These are phyloP conservation scores for Onychomys torridus DNA, from an alignment of 2,797 vertebrate genomes.

Conservation along the genomic window DNA sequence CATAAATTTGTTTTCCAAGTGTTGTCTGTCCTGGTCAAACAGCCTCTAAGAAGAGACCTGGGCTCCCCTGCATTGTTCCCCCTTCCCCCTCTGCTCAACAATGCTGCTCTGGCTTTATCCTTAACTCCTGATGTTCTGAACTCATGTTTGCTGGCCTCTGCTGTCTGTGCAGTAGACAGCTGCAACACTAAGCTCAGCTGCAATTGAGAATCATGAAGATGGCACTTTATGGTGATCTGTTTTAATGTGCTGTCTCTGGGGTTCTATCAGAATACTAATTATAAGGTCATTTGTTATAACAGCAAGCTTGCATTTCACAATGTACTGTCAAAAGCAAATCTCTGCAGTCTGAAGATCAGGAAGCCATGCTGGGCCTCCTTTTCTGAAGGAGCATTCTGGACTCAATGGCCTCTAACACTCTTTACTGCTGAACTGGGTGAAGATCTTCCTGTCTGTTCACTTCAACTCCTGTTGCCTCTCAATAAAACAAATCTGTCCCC, in stretches of 20 bases:
- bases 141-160: background rate
- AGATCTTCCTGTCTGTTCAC: background rate
- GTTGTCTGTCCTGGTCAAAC: background rate
- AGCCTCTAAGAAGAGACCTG: background rate
- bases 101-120: constrained; percentile 5
- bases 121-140: background rate
- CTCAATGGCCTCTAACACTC: background rate
- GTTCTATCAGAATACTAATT: background rate
- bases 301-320: constrained; percentile 3
- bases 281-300: background rate
- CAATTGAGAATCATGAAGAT: background rate
- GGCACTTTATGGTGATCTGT: background rate
- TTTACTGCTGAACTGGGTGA: background rate
- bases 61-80: background rate
- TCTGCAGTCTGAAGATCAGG: background rate
- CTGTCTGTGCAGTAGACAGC: background rate
- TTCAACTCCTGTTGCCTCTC: no score
- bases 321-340: background rate
- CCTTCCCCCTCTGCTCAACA: background rate
- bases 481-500: background rate
- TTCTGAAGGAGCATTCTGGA: background rate
- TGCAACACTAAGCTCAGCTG: constrained; percentile 22
- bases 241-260: background rate
- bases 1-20: constrained; percentile 35
- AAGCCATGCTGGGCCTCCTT: background rate